phyloP scores from a whole-genome alignment of 2,113 vertebrate genomes.

The Nibea coibor region DNA sequence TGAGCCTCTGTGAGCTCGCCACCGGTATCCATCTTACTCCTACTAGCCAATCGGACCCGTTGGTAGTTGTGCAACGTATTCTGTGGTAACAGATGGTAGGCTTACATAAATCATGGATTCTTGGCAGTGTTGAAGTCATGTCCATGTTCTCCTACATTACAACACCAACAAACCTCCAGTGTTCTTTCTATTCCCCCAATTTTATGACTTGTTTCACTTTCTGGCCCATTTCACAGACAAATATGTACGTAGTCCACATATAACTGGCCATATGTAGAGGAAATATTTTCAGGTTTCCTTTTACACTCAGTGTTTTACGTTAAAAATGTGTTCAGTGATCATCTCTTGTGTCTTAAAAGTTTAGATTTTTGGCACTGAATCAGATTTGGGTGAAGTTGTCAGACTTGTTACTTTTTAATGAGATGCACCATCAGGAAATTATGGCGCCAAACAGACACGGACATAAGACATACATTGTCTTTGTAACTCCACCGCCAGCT shows the following conservation, averaged over 20 bases:
- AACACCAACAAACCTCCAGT: conserved; percentile 63
- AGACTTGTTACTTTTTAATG: too few species aligned
- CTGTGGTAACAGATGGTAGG: conserved; percentile 77
- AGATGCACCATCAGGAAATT: too few species aligned
- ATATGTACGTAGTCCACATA: background rate
- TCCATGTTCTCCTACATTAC: conserved; percentile 66
- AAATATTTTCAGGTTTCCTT: background rate
- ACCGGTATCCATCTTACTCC: conserved; percentile 51
- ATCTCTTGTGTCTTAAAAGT: background rate
- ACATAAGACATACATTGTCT: too few species aligned
- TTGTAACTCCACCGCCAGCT: too few species aligned
- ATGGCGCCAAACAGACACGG: too few species aligned
- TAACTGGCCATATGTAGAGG: background rate
- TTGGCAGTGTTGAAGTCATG: conserved; percentile 66
- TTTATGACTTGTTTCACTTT: conserved; percentile 53
- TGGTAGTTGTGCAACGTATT: conserved; percentile 71
- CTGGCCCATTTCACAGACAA: conserved; percentile 38
- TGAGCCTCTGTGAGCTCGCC: conserved; percentile 63
- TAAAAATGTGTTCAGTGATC: background rate
- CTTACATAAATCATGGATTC: conserved; percentile 77
- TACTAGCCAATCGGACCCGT: conserved; percentile 60
- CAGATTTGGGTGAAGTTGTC: background rate
- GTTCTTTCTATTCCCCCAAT: conserved; percentile 20
- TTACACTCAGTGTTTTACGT: background rate
- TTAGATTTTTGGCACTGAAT: background rate